phyloP scores from a whole-genome alignment of 2,113 vertebrate species.

The Albula glossodonta region DNA sequence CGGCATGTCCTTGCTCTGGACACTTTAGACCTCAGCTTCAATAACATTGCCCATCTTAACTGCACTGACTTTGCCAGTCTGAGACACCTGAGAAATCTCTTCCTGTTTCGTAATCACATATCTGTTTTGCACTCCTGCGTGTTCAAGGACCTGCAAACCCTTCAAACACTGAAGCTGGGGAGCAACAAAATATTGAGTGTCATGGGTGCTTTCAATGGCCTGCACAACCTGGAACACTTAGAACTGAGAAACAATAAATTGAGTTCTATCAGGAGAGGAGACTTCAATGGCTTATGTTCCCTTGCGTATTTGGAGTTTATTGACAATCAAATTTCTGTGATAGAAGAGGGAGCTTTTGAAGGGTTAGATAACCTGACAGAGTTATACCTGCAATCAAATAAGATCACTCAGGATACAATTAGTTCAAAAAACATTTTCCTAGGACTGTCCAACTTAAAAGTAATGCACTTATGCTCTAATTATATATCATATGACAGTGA shows the following conservation, averaged over 20 bases:
- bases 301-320: slow-evolving; percentile 53
- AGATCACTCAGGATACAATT: slow-evolving; percentile 25
- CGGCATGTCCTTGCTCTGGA: slow-evolving; percentile 42
- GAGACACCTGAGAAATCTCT: slow-evolving; percentile 49
- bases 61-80: slow-evolving; percentile 59
- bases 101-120: slow-evolving; percentile 57
- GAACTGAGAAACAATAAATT: slow-evolving; percentile 57
- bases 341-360: slow-evolving; percentile 50
- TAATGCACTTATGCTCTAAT: slow-evolving; percentile 59
- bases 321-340: slow-evolving; percentile 50
- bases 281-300: slow-evolving; percentile 44
- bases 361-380: slow-evolving; percentile 49
- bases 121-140: slow-evolving; percentile 42
- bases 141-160: slow-evolving; percentile 53
- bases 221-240: slow-evolving; percentile 54
- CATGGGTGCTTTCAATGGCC: slow-evolving; percentile 43
- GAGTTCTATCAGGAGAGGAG: neutral
- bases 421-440: slow-evolving; percentile 38
- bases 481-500: slow-evolving; percentile 44
- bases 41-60: slow-evolving; percentile 49
- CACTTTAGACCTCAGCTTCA: slow-evolving; percentile 61
- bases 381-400: slow-evolving; percentile 51
- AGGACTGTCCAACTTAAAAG: slow-evolving; percentile 52
- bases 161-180: slow-evolving; percentile 59
- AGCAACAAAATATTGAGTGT: slow-evolving; percentile 52